A percentile compares a stretch with the other conserved stretches of the same genome.
phyloP scores from a whole-genome alignment of 2,888 invertebrate genomes.

The Bimastos eiseni region DNA sequence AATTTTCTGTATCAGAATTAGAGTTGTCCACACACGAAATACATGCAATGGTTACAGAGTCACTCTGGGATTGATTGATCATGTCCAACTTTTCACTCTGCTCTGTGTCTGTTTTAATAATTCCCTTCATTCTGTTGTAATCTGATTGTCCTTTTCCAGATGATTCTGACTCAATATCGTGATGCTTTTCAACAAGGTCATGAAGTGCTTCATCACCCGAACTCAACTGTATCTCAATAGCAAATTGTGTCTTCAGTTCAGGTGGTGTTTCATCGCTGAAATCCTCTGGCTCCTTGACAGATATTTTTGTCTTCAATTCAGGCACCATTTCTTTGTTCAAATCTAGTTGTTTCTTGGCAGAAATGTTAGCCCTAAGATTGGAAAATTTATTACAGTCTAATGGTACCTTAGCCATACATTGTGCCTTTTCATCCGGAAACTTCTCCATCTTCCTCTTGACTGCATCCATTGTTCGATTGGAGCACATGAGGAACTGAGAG shows the following conservation, averaged over 20 bases:
- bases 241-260: background rate
- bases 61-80: background rate
- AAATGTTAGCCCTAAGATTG: background rate
- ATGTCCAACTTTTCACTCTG: background rate
- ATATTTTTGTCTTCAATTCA: background rate
- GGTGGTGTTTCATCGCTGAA: background rate
- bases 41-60: background rate
- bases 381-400: background rate
- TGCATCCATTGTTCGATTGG: background rate
- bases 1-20: background rate
- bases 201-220: background rate
- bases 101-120: background rate
- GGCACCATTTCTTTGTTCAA: background rate
- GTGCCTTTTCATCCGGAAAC: background rate
- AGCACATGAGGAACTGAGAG: constrained; percentile 10
- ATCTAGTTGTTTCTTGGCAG: background rate
- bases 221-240: background rate
- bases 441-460: background rate
- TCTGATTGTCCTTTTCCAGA: background rate
- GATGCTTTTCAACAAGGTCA: background rate
- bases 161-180: background rate
- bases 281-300: background rate
- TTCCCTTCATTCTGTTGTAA: background rate
- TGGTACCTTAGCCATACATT: background rate
- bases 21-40: background rate